Evolutionary conservation across 2,797 vertebrate species (phyloP), one percentile per base, ranked within the genome.

Genomic region (Oryzias dopingdopingensis): DNA sequence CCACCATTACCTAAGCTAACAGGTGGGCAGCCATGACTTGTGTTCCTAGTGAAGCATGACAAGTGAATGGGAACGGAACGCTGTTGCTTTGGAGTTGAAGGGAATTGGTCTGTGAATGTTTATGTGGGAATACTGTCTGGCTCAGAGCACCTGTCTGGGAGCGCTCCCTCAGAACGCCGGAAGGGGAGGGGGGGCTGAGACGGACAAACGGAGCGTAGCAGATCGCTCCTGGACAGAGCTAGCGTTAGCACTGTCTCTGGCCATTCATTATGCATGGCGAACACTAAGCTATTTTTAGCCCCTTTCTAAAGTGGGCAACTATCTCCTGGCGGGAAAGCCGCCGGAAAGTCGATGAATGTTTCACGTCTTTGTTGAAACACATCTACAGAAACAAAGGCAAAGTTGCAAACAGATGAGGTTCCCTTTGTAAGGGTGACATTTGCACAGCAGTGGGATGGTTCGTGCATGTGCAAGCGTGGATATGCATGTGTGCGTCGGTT

Each of bases 211-310:
- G 81, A 89, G 87, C 82, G 77, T 83, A 67, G 82, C 88, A 65
- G 85, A 90, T 77, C 81, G 62, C 89, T 90, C 85, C 85, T 87
- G 85, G 87, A 90, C 90, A 90, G 87, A 86, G 76, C 79, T 78
- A 73, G 77, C 84, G 72, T 79, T 86, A 85, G 85, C 72, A 58
- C 81, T 65, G 79, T 86, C 79, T 77, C 83, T 83, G 77, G 72
- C 81, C 82, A 91, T 92, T 91, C 84, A 88, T 92, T 91, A 92
- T 91, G 88, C 88, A 92, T 90, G 86, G 82, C 77, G 68, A 82
- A 83, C 66, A 77, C 82, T 62, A 45, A 16, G 72, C 80, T 90
- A 89, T 91, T 91, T 91, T 80, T 90, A 90, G 83, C 67, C 23
- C 64, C 77, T 63, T 37, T 72, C 59, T 81, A 62, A 88, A 87